phyloP scores from a whole-genome alignment of 2,797 vertebrate genomes.

The Jordanella pulchra region DNA sequence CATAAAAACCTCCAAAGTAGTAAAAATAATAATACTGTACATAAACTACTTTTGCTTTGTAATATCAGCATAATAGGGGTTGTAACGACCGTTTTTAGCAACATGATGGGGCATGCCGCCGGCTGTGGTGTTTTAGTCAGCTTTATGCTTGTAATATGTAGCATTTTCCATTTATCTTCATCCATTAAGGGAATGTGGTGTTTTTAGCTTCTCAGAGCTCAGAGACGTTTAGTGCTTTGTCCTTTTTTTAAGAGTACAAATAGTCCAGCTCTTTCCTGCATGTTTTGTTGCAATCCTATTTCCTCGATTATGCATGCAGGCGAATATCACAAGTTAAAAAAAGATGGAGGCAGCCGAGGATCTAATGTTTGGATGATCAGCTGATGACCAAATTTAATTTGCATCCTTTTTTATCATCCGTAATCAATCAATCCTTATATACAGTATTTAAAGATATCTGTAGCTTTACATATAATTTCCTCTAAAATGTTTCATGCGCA shows the following conservation, averaged over 20 bases:
- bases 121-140: conserved; percentile 23
- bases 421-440: no score
- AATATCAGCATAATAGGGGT: conserved; percentile 39
- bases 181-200: conserved; percentile 60
- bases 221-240: conserved; percentile 26
- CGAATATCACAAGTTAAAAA: conserved; percentile 20
- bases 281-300: conserved; percentile 34
- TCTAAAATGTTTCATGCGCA: neutral
- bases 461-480: conserved; percentile 9
- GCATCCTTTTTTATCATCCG: no score
- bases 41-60: conserved; percentile 43
- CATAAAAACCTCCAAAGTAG: neutral
- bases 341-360: conserved; percentile 57
- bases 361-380: no score
- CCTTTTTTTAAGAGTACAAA: conserved; percentile 24
- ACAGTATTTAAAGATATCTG: no score
- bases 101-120: conserved; percentile 32
- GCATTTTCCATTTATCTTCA: conserved; percentile 49
- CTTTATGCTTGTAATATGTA: conserved; percentile 66
- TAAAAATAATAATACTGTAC: conserved; percentile 11
- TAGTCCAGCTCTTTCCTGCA: conserved; percentile 33
- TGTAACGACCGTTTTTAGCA: conserved; percentile 43
- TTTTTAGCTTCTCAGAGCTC: conserved; percentile 47
- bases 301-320: conserved; percentile 9
- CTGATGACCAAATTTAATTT: no score